Base-by-base conservation (phyloP, 35 echinoderm and acorn worm genomes). In the Apostichopus parvimensis region DNA sequence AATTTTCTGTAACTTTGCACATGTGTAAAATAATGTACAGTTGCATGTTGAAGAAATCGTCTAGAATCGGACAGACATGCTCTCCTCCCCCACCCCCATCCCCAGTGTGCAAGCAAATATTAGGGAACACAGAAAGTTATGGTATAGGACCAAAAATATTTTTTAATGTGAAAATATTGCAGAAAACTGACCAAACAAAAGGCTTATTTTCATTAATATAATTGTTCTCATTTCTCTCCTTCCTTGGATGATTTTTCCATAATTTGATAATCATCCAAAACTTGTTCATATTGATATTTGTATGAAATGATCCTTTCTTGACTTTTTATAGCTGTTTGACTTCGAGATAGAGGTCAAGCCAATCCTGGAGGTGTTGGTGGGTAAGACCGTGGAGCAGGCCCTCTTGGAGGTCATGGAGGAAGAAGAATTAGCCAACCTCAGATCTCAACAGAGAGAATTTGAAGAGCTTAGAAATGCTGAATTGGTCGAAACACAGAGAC, bases 271-370 rank as follows among this genome's bases (percentile, higher is more conserved):
- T 75, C n/a, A 14, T 18, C 2, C 17, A 5, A 20, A 75, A 18
- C 34, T 45, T 45, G 34, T 45, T 45, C 34, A 45, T 45, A 45
- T n/a, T n/a, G 34, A 45, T n/a, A n/a, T 45, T 4, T 45, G 34
- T 22, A 14, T 75, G 71, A 22, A 75, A 14, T 17, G 71, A 22
- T 22, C 71, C 15, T 18, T 75, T 75, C 14, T 28, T 87, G 17
- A 53, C 77, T 90, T 86, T 25, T 34, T 79, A 54, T 92, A 98
- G 96, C 91, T 98, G 11, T 98, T 98, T 98, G 96, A 98, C 82
- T 98, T 98, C 94, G 96, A 98, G 45, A 95, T 98, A 61, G 96
- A 98, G 75, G 96, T 98, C 21, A 98, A 98, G 60, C 96, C 96
- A 53, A 98, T 98, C 96, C 80, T 98, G 8, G 96, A 98, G 90